Conservation (phyloP, 1,140 invertebrate genomes). For the Antheraea mylitta region DNA sequence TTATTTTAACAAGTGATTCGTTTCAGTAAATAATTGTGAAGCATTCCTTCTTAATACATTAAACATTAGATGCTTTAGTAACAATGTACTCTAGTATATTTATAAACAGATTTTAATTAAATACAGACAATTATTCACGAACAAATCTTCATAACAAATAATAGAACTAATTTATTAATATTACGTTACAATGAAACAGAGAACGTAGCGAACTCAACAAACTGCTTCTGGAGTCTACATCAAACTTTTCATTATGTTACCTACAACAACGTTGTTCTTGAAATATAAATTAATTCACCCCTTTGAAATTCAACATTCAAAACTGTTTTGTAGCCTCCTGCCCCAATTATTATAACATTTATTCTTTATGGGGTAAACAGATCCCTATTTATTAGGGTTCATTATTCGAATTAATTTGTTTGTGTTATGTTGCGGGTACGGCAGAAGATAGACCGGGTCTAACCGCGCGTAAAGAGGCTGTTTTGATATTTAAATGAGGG, state of each 20-base stretch:
- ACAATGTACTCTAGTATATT: too few species aligned
- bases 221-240: conserved; percentile 9
- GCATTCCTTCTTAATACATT: too few species aligned
- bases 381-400: conserved; percentile 75
- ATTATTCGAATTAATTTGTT: conserved; percentile 78
- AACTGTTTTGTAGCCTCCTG: conserved; percentile 66
- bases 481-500: conserved; percentile 77
- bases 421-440: conserved; percentile 65
- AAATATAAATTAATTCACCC: conserved; percentile 66
- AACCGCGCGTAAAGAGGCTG: conserved; percentile 59
- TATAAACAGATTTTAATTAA: neutral
- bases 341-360: conserved; percentile 74
- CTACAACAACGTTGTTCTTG: conserved; percentile 40
- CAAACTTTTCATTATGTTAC: conserved; percentile 31
- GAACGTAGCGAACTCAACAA: conserved; percentile 23
- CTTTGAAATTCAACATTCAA: conserved; percentile 54
- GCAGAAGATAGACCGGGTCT: conserved; percentile 44
- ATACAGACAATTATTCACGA: neutral
- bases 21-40: neutral
- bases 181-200: conserved; percentile 3
- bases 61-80: too few species aligned
- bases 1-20: neutral
- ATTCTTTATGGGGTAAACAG: conserved; percentile 75
- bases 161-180: neutral
- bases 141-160: neutral